A percentile compares a stretch with the other conserved stretches of the same genome.
Conservation (phyloP, 2,888 invertebrate genomes). For the Encarsia formosa region DNA sequence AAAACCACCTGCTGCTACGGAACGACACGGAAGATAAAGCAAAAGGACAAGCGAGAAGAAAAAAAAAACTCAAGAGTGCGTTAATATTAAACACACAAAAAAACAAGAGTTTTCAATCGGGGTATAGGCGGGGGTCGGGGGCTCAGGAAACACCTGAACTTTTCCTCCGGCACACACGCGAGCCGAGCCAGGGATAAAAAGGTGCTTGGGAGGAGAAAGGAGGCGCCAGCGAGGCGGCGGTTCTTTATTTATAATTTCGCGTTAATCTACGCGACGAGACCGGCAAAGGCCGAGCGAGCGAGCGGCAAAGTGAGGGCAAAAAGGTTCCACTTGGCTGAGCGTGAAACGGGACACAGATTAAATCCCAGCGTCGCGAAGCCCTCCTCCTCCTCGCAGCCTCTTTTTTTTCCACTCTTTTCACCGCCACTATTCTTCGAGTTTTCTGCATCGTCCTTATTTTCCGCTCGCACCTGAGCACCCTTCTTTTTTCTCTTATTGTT, state of each 20-base stretch:
- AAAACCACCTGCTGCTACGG: too few species aligned
- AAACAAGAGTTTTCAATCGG: too few species aligned
- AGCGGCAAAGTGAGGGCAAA: slow-evolving; percentile 30
- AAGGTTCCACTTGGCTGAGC: slow-evolving; percentile 56
- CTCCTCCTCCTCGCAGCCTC: slow-evolving; percentile 25
- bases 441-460: slow-evolving; percentile 7
- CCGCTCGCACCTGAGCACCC: background rate
- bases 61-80: too few species aligned
- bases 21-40: too few species aligned
- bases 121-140: too few species aligned
- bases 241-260: slow-evolving; percentile 19
- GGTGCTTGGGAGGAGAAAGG: background rate
- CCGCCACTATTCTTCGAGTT: slow-evolving; percentile 22
- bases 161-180: background rate
- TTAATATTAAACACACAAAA: too few species aligned
- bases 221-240: too few species aligned
- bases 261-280: slow-evolving; percentile 7
- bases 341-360: slow-evolving; percentile 58
- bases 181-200: too few species aligned
- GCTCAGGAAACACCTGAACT: too few species aligned
- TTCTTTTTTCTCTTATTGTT: background rate
- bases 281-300: background rate
- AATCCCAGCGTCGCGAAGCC: slow-evolving; percentile 52
- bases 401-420: slow-evolving; percentile 10
- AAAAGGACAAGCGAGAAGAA: too few species aligned